Base-by-base conservation (phyloP, 1,140 invertebrate species). In the Panagrolaimus sp. region DNA sequence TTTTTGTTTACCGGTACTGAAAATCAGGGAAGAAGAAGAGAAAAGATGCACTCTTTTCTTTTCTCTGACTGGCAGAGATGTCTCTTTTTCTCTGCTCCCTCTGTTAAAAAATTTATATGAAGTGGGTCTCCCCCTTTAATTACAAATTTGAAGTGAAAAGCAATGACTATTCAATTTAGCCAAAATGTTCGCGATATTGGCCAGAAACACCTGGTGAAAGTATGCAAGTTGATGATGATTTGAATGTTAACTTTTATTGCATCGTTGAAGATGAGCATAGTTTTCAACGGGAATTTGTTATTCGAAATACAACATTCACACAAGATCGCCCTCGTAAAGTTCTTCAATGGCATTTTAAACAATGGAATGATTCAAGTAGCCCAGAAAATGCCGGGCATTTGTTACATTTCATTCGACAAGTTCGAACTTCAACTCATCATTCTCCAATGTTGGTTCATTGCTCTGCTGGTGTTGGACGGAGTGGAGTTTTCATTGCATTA, bases 391-490 rank as follows among this genome's bases (percentile, higher is more conserved):
- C 71, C 21, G 76, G 76, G 52, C 48, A 65, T 64, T 17, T 76
- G 24, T 68, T 76, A 6, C 67, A 67, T 3, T 76, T 76, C 70
- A 68, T 78, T 24, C 67, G 79, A 38, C 46, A 43, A 10, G 43
- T 76, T 21, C 58, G 76, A 9, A 52, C 52, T 6, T 78, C 76
- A 3, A 64, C 64, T 24, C 76, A 65, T 26, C 28, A 65, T 26
- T 10, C 17, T 12, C 75, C 75, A 8, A 45, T 76, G 15, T 62
- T 76, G 32, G 75, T 76, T 2, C 75, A 76, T 63, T 76, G 75
- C 71, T 85, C 85, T 75, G 84, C 85, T 44, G 85, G 85, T 0
- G 83, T 85, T 26, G 85, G 85, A 14, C 75, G 85, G n/a, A 85
- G 84, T 7, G 85, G 85, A 24, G 84, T 84, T 12, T 85, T 81